Base-by-base conservation (phyloP, 2,888 invertebrate genomes). In the Drosophila kuntzei region DNA sequence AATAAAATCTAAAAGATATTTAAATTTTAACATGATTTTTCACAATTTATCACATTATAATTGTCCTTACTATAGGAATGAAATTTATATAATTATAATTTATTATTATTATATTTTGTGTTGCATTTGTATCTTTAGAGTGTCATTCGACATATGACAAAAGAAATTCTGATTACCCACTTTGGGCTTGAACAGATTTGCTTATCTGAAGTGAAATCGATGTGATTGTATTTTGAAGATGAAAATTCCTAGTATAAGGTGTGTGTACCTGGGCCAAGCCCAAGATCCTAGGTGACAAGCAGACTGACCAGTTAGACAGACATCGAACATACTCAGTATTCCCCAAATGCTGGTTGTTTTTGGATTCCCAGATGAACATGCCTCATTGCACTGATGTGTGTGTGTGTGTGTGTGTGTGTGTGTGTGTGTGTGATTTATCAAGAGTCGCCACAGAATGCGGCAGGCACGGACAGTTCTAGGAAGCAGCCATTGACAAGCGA, bases 401-500 rank as follows among this genome's bases (percentile, higher is more conserved):
- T 27, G 27, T 27, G 32, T 27, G 27, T 27, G 27, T 27, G 27
- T 32, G 4, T 11, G 34, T 44, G 29, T 57, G 51, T 22, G 36
- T 44, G 16, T 54, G 11, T 20, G 43, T 34, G 9, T 57, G 69
- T 81, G 87, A 83, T 83, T 83, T 87, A 84, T 87, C 82, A 87
- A 81, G 62, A 62, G 53, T 43, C 46, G 70, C 43, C 53, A 50
- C 47, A 46, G 39, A 55, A 59, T 34, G 53, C 18, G 49, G 16
- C 49, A 63, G 57, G 59, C 71, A 54, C 60, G 43, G 34, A 60
- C 51, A 55, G 60, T 84, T 85, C 87, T 71, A 66, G 88, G 87
- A 84, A 84, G 47, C 70, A 60, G 60, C 34, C 76, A 77, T 67
- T 85, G 88, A 63, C 43, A 63, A 58, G 6, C 39, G 39, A 47